Base-by-base conservation (phyloP, 2,113 vertebrate genomes). In the Ophiodon elongatus region DNA sequence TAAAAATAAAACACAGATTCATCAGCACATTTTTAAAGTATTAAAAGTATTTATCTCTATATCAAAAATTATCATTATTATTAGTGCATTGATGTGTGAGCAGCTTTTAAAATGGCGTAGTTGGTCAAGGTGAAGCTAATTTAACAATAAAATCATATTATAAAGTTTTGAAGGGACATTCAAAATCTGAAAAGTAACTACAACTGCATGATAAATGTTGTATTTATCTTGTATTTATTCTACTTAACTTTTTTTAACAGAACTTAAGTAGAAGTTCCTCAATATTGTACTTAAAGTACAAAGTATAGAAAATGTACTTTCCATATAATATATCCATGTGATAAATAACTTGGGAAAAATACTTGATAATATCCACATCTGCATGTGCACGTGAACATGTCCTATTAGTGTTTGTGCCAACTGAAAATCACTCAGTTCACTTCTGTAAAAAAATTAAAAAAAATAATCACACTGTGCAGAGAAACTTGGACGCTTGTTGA, bases 291-390 rank as follows among this genome's bases (percentile, higher is more conserved):
- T 33, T 29, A 43, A 27, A 52, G 45, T 54, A 13, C 14, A 50
- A 50, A 50, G 45, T 50, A 37, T 25, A 56, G 9, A 56, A 57
- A 25, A 57, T 10, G n/a, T 25, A 21, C 47, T 78, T 52, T 54
- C 33, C 19, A 41, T 25, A n/a, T n/a, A n/a, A n/a, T n/a, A n/a
- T n/a, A n/a, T 21, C 6, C 7, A 35, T 25, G 23, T 13, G 33
- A 73, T 56, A 67, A 66, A 47, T 73, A 69, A 78, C 31, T 4
- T 47, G n/a, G n/a, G 31, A 67, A 66, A 78, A 76, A 65, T n/a
- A 69, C 52, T 47, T 68, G 54, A 57, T 63, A 25, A 76, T 3
- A 65, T 64, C 19, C 80, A 35, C 80, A 25, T 1, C 29, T 37
- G 56, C 29, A 8, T 15, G 19, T n/a, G 54, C 52, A 3, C 39